Conservation (phyloP, 1,140 invertebrate species). For the Phortica variegata region DNA sequence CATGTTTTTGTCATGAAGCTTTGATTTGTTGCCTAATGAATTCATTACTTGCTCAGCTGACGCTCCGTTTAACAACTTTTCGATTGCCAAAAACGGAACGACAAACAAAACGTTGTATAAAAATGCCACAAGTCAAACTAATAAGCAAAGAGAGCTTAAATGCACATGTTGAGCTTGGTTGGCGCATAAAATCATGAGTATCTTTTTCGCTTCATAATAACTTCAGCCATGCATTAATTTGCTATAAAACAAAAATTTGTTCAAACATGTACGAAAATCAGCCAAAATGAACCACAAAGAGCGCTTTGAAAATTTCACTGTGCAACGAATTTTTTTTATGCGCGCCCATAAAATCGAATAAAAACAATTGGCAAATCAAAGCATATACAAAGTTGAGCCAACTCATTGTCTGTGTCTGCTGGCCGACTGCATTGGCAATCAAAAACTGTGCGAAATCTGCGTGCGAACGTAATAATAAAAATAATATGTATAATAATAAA, state of each 20-base stretch:
- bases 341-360: conserved; percentile 47
- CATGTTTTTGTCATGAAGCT: neutral
- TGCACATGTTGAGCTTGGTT: conserved; percentile 38
- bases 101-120: too few species aligned
- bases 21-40: neutral
- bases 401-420: conserved; percentile 20
- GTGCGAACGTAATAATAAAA: neutral
- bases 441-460: too few species aligned
- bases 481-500: conserved; percentile 3
- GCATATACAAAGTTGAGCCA: conserved; percentile 14
- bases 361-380: conserved; percentile 55
- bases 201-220: too few species aligned
- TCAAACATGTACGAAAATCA: conserved; percentile 4
- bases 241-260: neutral
- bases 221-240: neutral
- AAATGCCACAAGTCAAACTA: conserved; percentile 36
- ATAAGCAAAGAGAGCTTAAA: conserved; percentile 26
- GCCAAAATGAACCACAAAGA: conserved; percentile 24
- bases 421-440: neutral
- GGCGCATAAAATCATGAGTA: conserved; percentile 6
- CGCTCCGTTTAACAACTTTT: neutral
- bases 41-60: neutral
- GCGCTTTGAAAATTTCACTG: conserved; percentile 26
- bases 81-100: conserved; percentile 28
- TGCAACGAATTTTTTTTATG: conserved; percentile 44